Percentiles rank a stretch among this genome's conserved stretches.
Conservation (phyloP, 2,888 invertebrate genomes). For the Synanthedon andrenaeformis region DNA sequence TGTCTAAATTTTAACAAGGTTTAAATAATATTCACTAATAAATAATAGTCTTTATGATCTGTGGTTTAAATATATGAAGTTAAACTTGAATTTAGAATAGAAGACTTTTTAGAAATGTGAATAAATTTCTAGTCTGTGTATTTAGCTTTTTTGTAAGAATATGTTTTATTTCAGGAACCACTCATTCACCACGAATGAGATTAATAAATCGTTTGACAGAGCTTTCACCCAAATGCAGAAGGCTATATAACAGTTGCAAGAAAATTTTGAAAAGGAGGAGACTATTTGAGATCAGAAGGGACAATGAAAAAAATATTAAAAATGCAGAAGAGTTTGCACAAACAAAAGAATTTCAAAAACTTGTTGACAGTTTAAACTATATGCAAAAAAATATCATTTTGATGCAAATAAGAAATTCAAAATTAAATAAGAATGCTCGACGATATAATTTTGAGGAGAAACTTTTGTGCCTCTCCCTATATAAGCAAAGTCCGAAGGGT, state of each 20-base stretch:
- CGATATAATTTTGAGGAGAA: constrained; percentile 6
- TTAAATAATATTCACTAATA: no score
- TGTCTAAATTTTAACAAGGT: no score
- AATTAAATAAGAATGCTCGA: background rate
- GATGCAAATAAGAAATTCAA: background rate
- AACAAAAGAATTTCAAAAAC: background rate
- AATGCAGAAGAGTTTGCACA: background rate
- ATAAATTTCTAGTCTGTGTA: no score
- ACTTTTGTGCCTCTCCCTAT: constrained; percentile 5
- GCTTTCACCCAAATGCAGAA: background rate
- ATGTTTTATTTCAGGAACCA: no score
- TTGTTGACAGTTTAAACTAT: background rate
- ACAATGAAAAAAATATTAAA: background rate
- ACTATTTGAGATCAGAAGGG: background rate
- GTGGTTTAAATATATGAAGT: no score
- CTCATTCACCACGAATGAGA: no score
- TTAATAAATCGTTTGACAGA: no score
- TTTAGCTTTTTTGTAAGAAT: no score
- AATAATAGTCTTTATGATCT: no score
- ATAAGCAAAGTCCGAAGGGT: constrained; percentile 8
- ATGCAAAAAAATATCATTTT: background rate
- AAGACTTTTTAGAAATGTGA: no score
- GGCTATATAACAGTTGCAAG: background rate
- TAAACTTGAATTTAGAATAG: no score
- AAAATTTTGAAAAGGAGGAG: background rate